Base-by-base conservation (phyloP, 2,888 invertebrate species). In the Euzetes globulus region DNA sequence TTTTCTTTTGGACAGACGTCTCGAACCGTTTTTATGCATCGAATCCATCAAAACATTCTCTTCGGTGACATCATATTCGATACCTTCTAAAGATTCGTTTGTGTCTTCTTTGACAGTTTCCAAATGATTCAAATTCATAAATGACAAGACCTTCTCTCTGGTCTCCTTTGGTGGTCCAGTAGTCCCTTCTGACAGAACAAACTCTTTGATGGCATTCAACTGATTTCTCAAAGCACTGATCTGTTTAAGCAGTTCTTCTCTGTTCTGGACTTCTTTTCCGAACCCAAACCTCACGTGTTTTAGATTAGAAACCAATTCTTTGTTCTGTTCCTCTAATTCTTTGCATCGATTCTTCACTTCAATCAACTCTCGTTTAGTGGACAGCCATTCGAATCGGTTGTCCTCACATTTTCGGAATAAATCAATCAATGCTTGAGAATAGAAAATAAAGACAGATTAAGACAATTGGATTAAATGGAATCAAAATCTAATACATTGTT, bases 301-400 rank as follows among this genome's bases (percentile, higher is more conserved):
- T 77, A 94, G 86, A 81, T 92, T 91, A 4, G 88, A 88, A 80
- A 93, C 91, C 79, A 91, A 86, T 79, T 89, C 89, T 6, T 88
- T 86, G 75, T 90, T 88, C 68, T 91, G 90, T 25, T 87, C 86
- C 50, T 90, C 87, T 4, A 89, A 29, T 29, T 45, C 50, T 25
- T 75, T 52, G 15, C 7, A 17, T 74, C 15, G 25, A 17, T 19
- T 41, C 19, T 47, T 47, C 6, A 0, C 11, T 45, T 11, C 29
- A 47, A 25, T 73, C 1, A 65, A 27, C 25, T 73, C 65, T 25
- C 47, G 19, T 33, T 65, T 19, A 25, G 45, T 47, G 13, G 19
- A n/a, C 1, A 73, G 68, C 73, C 73, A 73, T 25, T 17, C 19
- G 4, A 68, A 22, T 17, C 71, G 11, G 29, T 63, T 75, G 17